Evolutionary conservation across 2,888 invertebrate species (phyloP), one percentile per base, ranked within the genome.

Genomic region (Cataglyphis albicans): DNA sequence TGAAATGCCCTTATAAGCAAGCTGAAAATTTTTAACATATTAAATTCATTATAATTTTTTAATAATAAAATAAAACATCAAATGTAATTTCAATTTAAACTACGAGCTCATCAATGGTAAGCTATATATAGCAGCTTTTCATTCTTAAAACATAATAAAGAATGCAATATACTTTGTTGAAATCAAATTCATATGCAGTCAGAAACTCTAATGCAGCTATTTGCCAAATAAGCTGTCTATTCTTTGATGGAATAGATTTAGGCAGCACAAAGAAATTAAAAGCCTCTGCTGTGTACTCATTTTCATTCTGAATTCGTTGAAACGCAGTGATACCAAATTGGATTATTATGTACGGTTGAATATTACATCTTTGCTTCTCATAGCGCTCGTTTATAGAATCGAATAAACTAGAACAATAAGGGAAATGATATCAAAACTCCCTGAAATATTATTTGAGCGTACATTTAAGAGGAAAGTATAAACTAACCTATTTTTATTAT

Each of bases 201-300:
- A 97, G 95, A 93, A 97, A 98, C 82, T 96, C 95, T 18, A 97
- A 91, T 4, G 96, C 96, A 0, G 96, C 96, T 0, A 96, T 95
- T 95, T 97, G 96, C 91, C 96, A 96, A 63, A 95, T 95, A 91
- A 97, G 96, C 41, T 95, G 94, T 86, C 96, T 96, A 91, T 97
- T 96, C n/a, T 96, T 94, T 70, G 95, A 95, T 0, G 96, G 96
- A 93, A 97, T 96, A 0, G 95, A 93, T 91, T 96, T 95, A 0
- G 98, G 97, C 87, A 96, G 95, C 18, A 97, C 93, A 92, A 97
- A 96, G 93, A 97, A 97, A 75, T 96, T 97, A 91, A 96, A 98
- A 0, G 96, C 95, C 10, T 96, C 95, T 1, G 96, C 96, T 21
- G 93, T 91, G 92, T 97, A 97, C 6, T 94, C 95, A 89, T 96